These are phyloP conservation scores for Zaprionus lachaisei DNA, from an alignment of 1,140 invertebrate genomes.

Conservation along the genomic window DNA sequence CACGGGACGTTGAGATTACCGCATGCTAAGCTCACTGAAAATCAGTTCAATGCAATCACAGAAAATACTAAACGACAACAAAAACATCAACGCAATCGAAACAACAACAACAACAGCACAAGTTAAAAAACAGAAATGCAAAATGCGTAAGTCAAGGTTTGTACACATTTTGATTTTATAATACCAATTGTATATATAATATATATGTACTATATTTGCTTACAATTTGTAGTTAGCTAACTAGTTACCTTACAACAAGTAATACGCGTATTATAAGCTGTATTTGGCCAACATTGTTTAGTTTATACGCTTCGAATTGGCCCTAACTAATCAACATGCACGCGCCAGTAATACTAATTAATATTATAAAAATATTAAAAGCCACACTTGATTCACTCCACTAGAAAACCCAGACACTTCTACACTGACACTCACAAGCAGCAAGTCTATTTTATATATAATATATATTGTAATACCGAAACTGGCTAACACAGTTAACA, in stretches of 20 bases:
- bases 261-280: slow-evolving; percentile 10
- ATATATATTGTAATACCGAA: neutral
- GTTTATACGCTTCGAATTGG: slow-evolving; percentile 39
- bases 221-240: slow-evolving; percentile 1
- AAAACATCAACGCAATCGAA: slow-evolving; percentile 72
- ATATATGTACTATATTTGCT: slow-evolving; percentile 13
- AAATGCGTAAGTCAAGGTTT: slow-evolving; percentile 82
- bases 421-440: slow-evolving; percentile 2
- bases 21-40: slow-evolving; percentile 77
- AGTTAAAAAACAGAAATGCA: slow-evolving; percentile 54
- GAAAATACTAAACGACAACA: slow-evolving; percentile 65
- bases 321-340: slow-evolving; percentile 41
- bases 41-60: slow-evolving; percentile 68
- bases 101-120: slow-evolving; percentile 63
- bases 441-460: neutral
- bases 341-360: slow-evolving; percentile 24
- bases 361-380: slow-evolving; percentile 2
- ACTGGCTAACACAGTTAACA: neutral
- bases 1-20: slow-evolving; percentile 72
- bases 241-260: slow-evolving; percentile 6
- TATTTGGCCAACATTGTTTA: slow-evolving; percentile 14
- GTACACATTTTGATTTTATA: slow-evolving; percentile 66
- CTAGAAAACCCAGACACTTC: slow-evolving; percentile 10
- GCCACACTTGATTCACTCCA: slow-evolving; percentile 8
- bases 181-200: slow-evolving; percentile 29